These are phyloP conservation scores for Dicycla oo DNA, from an alignment of 2,888 invertebrate species.

Conservation along the genomic window DNA sequence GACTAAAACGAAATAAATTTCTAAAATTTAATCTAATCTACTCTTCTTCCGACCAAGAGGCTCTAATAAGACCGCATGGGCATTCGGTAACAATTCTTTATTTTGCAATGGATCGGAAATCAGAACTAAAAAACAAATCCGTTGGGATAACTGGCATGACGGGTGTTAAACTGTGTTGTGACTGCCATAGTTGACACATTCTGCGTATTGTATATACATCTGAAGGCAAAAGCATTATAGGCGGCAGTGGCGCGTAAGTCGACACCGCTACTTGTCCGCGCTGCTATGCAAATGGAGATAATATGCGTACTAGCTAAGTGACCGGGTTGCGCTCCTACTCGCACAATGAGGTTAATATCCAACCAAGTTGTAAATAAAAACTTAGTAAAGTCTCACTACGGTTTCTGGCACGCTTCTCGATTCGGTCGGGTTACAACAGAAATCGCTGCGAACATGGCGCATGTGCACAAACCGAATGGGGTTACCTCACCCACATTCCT, in stretches of 20 bases:
- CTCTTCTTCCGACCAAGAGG: background rate
- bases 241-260: conserved; percentile 80
- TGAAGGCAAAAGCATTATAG: conserved; percentile 76
- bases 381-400: conserved; percentile 72
- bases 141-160: background rate
- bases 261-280: conserved; percentile 86
- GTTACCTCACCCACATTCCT: conserved; percentile 88
- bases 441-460: conserved; percentile 83
- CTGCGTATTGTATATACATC: conserved; percentile 71
- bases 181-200: conserved; percentile 21
- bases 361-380: conserved; percentile 80
- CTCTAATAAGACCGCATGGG: background rate
- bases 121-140: background rate
- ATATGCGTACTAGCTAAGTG: conserved; percentile 86
- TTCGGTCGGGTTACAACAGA: conserved; percentile 82
- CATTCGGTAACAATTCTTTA: background rate
- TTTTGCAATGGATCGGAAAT: background rate
- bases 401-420: conserved; percentile 73
- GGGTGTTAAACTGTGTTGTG: conserved; percentile 4
- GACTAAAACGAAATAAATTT: background rate
- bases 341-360: conserved; percentile 84
- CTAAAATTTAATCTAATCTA: background rate
- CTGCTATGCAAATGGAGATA: conserved; percentile 88
- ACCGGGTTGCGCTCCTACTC: conserved; percentile 86
- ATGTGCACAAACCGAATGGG: conserved; percentile 86